Conservation (phyloP, 2,113 vertebrate genomes). For the Brachyistius frenatus region DNA sequence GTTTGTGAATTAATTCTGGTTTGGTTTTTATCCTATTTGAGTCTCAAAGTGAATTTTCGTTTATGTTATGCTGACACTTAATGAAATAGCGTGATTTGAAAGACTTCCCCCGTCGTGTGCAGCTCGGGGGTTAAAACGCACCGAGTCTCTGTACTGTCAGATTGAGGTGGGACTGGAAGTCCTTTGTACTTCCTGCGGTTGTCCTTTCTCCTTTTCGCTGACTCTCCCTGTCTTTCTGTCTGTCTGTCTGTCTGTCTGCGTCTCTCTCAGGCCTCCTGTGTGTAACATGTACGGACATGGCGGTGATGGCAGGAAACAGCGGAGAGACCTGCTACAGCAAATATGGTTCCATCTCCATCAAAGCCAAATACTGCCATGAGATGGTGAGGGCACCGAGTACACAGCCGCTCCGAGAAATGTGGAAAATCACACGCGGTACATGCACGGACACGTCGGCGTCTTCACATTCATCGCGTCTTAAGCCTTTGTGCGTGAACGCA, state of each 20-base stretch:
- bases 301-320: constrained; percentile 92
- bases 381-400: constrained; percentile 85
- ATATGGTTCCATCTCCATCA: constrained; percentile 92
- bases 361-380: constrained; percentile 93
- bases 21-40: constrained; percentile 2
- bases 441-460: constrained; percentile 13
- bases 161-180: neutral
- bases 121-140: neutral
- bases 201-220: accelerated
- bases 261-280: constrained; percentile 88
- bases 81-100: neutral
- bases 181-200: neutral
- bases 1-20: neutral
- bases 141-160: neutral
- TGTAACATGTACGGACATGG: constrained; percentile 95
- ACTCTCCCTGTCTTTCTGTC: neutral
- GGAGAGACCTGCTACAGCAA: constrained; percentile 95
- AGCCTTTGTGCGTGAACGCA: neutral
- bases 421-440: neutral
- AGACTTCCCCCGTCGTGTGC: neutral
- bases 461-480: neutral
- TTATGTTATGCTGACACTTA: neutral
- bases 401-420: neutral
- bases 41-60: neutral
- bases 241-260: neutral